Base-by-base conservation (phyloP, 2,797 vertebrate species). In the Perodicticus potto region DNA sequence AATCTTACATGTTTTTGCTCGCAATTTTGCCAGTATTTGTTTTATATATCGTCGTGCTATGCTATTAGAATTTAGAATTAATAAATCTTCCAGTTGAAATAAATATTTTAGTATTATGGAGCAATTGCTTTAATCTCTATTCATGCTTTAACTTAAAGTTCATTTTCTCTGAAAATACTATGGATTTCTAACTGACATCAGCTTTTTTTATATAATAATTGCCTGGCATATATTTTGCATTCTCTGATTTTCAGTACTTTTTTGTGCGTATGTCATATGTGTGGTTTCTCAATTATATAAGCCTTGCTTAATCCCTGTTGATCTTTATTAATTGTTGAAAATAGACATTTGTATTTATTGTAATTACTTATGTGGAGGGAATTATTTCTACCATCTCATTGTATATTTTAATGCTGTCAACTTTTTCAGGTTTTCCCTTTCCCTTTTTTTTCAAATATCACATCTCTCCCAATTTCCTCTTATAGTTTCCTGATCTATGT, bases 1-100 rank as follows among this genome's bases (percentile, higher is more conserved):
- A 55, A 72, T 69, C 14, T 86, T n/a, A 5, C 40, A 55, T 87
- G 29, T 20, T 90, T 82, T 83, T 23, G 57, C 14, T 84, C 32
- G 7, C 32, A 67, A 23, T 83, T 73, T 92, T 92, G n/a, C 59
- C 65, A n/a, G 49, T 19, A 92, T 96, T 78, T 93, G 40, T 61
- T 86, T 94, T 37, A 83, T 45, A n/a, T 13, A 14, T 78, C 49
- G 89, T 49, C 70, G 86, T 40, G 9, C 29, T 40, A 32, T 91
- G 7, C 49, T 74, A 53, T n/a, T 84, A 74, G 34, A 83, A 53
- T 13, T 86, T 94, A 90, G 25, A 55, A 69, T 23, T 69, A 22
- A 25, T 86, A 49, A 29, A 25, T 53, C 11, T 72, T 86, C 73
- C n/a, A 86, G 25, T 74, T 93, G 9, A 86, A 93, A 65, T n/a